phyloP scores from a whole-genome alignment of 2,888 invertebrate genomes.

The Mythimna lalbum region DNA sequence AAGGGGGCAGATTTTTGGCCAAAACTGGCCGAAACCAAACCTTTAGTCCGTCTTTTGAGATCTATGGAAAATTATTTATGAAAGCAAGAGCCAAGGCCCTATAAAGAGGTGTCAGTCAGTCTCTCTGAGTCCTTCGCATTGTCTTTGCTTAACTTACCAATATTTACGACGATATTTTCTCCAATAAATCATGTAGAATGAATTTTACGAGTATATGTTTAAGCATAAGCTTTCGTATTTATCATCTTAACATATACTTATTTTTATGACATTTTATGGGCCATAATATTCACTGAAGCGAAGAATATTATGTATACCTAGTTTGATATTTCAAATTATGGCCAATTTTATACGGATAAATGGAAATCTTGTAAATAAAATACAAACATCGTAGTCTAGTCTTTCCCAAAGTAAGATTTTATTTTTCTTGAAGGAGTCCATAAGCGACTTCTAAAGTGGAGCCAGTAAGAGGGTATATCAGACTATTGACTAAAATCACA shows the following conservation, averaged over 20 bases:
- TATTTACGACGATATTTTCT: constrained; percentile 30
- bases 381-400: not conserved
- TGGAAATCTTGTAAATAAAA: not conserved
- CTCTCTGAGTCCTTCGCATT: not conserved
- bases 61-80: not conserved
- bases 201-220: constrained; percentile 35
- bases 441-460: too few species aligned
- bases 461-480: too few species aligned
- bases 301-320: constrained; percentile 3
- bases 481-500: too few species aligned
- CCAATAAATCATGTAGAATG: constrained; percentile 13
- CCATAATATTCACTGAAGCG: constrained; percentile 32
- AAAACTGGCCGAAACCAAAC: too few species aligned
- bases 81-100: not conserved
- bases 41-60: not conserved
- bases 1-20: too few species aligned
- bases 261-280: constrained; percentile 42
- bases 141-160: constrained; percentile 3
- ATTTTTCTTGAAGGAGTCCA: too few species aligned
- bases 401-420: not conserved
- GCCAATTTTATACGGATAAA: constrained; percentile 14
- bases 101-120: not conserved
- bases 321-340: constrained; percentile 15
- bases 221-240: constrained; percentile 45
- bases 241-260: constrained; percentile 12